Base-by-base conservation (phyloP, 2,888 invertebrate genomes). In the Amphimallon solstitiale region DNA sequence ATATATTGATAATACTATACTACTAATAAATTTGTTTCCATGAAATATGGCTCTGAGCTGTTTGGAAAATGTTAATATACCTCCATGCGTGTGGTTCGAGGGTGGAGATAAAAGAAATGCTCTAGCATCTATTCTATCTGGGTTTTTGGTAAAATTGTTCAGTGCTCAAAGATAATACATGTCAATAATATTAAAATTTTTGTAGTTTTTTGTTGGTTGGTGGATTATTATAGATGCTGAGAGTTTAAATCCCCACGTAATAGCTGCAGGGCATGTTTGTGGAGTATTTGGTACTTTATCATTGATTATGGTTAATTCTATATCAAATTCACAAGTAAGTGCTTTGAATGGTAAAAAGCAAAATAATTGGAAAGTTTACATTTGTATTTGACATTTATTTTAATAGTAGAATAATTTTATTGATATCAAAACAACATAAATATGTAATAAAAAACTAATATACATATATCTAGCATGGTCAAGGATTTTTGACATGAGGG, bases 211-310 rank as follows among this genome's bases (percentile, higher is more conserved):
- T 77, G 84, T 90, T 74, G 98, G 97, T 54, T 98, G 98, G 98
- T 99, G 98, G 99, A 90, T 97, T 69, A 91, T 97, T 68, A 97
- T 99, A 75, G 98, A 98, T 85, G 94, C 96, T 6, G 91, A 94
- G 64, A 90, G 94, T 0, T 89, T 90, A 15, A 92, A 93, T 77
- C 88, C 90, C 0, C 84, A 85, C 35, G 86, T 92, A 84, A 76
- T 86, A 72, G 92, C 93, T 73, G 92, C 94, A 12, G 81, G 95
- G 73, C 94, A 98, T 78, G 90, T 97, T 63, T 97, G 97, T 78
- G 99, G 98, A 5, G 92, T 97, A 52, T 90, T 98, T 81, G 95
- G 95, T 15, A 97, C 98, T 0, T 75, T 99, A 63, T 97, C 98
- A 12, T 88, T 99, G 67, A 89, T 98, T 72, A 97, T 99, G 98